Base-by-base conservation (phyloP, 35 echinoderm and acorn worm species). In the Hemicentrotus pulcherrimus region DNA sequence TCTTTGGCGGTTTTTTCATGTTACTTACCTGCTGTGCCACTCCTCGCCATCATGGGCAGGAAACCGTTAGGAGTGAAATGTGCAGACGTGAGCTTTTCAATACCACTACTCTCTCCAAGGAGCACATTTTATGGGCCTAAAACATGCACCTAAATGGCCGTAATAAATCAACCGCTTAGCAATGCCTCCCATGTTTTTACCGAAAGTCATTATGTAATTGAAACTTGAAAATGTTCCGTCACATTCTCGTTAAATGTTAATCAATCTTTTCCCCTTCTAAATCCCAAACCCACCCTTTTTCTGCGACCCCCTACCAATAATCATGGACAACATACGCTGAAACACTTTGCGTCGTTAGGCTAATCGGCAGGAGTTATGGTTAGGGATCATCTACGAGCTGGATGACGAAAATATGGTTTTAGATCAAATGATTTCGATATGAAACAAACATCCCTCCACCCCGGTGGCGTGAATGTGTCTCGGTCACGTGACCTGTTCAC, bases 131-230 rank as follows among this genome's bases (percentile, higher is more conserved):
- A 90, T 45, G 88, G 11, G 32, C 65, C 88, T 47, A 90, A 90
- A 90, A 90, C 88, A 90, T 90, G 11, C 88, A 90, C 12, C 88
- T 90, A 90, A 78, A 90, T 90, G 88, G 88, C 88, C 46, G 19
- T 47, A 5, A 90, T 90, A 90, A 90, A 90, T 90, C 88, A 90
- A 90, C 88, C 33, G 88, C 32, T 78, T 78, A 78, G 65, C 88
- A 33, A 47, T 47, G 46, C 88, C 88, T 90, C 46, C 88, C 46
- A 45, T 47, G 32, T 90, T 90, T 90, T 90, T 90, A 45, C 88
- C 46, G 88, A 90, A 47, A 47, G 32, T 47, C 88, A 90, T 90
- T 90, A 90, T 90, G 88, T 47, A 90, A 90, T 47, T 33, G 46
- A 90, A 90, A 47, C 46, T 28, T 90, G 32, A 90, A 90, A 90